These are phyloP conservation scores for Axinella damicornis DNA, from an alignment of 37 sponge, comb jelly and placozoan species.

Conservation along the genomic window DNA sequence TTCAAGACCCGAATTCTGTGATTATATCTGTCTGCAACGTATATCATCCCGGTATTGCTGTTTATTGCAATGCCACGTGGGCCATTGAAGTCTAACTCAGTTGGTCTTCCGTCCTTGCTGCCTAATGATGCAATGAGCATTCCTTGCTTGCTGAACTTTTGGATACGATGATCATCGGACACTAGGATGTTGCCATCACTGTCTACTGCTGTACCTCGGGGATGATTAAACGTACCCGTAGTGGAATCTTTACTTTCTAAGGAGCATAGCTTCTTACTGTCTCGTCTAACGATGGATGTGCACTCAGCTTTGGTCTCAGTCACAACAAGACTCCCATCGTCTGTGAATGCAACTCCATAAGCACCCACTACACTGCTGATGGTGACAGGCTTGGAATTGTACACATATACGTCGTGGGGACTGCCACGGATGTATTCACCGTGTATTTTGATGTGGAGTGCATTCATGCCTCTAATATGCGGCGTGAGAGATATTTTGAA, in stretches of 20 bases:
- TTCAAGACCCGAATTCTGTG: conserved; percentile 24
- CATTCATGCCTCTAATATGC: not conserved
- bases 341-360: too few species aligned
- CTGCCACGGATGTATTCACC: not conserved
- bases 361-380: too few species aligned
- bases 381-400: too few species aligned
- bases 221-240: too few species aligned
- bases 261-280: too few species aligned
- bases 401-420: too few species aligned
- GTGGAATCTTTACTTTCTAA: too few species aligned
- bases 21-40: conserved; percentile 9
- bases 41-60: conserved; percentile 10
- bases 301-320: too few species aligned
- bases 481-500: not conserved
- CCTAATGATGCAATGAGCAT: not conserved
- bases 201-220: too few species aligned
- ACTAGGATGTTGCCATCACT: conserved; percentile 4
- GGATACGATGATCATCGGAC: not conserved
- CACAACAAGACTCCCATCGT: too few species aligned
- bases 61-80: conserved; percentile 10
- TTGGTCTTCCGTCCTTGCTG: not conserved
- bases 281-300: too few species aligned
- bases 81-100: conserved; percentile 6
- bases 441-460: not conserved
- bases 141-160: conserved; percentile 8